These are phyloP conservation scores for Microctenopoma lineatum DNA, from an alignment of 2,797 vertebrate species.

Conservation along the genomic window DNA sequence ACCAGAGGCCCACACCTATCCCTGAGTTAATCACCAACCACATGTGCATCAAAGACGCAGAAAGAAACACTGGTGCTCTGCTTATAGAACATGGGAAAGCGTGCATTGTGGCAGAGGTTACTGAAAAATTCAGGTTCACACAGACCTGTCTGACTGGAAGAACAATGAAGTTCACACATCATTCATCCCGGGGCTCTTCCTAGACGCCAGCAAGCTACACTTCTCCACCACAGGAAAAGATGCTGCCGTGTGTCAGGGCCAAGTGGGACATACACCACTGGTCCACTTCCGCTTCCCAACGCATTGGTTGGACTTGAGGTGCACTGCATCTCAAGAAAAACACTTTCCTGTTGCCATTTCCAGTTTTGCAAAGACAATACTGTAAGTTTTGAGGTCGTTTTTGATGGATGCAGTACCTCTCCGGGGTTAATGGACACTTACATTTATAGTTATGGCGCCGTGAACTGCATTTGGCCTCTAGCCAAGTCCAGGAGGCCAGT, in stretches of 20 bases:
- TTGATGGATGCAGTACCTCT: constrained; percentile 59
- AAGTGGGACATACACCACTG: constrained; percentile 53
- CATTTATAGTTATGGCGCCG: constrained; percentile 32
- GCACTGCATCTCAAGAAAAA: constrained; percentile 50
- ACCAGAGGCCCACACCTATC: constrained; percentile 43
- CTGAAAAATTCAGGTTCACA: constrained; percentile 58
- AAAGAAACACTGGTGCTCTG: constrained; percentile 51
- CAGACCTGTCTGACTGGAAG: constrained; percentile 63
- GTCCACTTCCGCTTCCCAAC: constrained; percentile 64
- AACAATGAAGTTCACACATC: constrained; percentile 81
- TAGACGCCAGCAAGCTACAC: constrained; percentile 60
- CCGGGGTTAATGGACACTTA: constrained; percentile 54
- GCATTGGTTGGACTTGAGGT: constrained; percentile 10
- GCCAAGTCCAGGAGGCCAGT: constrained; percentile 50
- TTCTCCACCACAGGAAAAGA: constrained; percentile 63
- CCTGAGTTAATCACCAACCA: constrained; percentile 57
- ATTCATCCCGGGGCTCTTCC: constrained; percentile 76
- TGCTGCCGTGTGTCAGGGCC: constrained; percentile 46
- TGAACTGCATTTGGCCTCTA: constrained; percentile 36
- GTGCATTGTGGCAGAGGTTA: constrained; percentile 62
- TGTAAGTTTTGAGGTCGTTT: constrained; percentile 6
- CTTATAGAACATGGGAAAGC: constrained; percentile 76
- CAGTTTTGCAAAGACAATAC: constrained; percentile 52
- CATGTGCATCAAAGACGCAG: constrained; percentile 54
- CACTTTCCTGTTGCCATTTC: constrained; percentile 65